A percentile compares a stretch with the other conserved stretches of the same genome.
Conservation (phyloP, 2,797 vertebrate species). For the Siniperca obscura region DNA sequence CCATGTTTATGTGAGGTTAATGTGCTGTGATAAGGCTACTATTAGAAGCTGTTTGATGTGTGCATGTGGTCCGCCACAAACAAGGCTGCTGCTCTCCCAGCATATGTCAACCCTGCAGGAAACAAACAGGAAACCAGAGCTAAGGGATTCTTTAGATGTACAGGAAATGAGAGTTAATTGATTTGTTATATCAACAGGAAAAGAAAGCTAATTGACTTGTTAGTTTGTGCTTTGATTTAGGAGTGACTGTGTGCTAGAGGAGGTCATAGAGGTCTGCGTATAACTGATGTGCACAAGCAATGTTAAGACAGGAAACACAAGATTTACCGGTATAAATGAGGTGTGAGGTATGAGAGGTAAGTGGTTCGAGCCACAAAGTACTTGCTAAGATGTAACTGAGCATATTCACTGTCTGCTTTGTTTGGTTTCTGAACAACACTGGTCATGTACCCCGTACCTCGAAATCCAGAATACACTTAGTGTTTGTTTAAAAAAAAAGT, state of each 20-base stretch:
- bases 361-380: not conserved
- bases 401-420: not conserved
- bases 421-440: not conserved
- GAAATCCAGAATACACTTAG: not conserved
- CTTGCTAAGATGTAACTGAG: not conserved
- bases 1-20: constrained; percentile 71
- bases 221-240: constrained; percentile 67
- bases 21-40: constrained; percentile 67
- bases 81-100: constrained; percentile 48
- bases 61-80: constrained; percentile 63
- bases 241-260: constrained; percentile 8
- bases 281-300: constrained; percentile 18
- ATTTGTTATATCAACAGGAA: constrained; percentile 79
- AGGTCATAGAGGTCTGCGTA: not conserved
- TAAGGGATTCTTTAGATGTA: constrained; percentile 56
- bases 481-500: not conserved
- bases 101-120: constrained; percentile 34
- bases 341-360: constrained; percentile 15
- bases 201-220: constrained; percentile 63
- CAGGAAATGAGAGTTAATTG: constrained; percentile 80
- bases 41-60: constrained; percentile 68
- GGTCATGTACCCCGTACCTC: not conserved
- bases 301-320: constrained; percentile 13
- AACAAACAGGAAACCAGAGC: constrained; percentile 73
- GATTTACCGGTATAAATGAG: constrained; percentile 13